Evolutionary conservation across 2,113 vertebrate species (phyloP).

Genomic region (Motacilla tschutschensis): DNA sequence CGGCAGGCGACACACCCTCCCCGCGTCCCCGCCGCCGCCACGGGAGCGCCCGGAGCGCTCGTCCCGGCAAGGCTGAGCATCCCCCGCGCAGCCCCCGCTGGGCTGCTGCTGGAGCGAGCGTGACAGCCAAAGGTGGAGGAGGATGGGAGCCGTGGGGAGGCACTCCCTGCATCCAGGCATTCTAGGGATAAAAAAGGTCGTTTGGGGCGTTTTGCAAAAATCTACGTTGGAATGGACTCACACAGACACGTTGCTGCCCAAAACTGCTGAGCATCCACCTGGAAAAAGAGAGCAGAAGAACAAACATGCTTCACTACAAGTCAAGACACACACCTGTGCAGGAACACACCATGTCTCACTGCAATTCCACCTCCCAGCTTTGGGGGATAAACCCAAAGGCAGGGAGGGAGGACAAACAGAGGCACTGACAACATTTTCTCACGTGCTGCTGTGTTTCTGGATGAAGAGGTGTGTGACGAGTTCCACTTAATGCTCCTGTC

Average conservation of each 20-base stretch:
- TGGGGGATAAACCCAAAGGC: neutral
- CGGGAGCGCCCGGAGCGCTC: neutral
- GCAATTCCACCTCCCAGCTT: neutral
- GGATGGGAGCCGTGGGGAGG: neutral
- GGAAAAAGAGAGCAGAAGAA: neutral
- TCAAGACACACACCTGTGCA: neutral
- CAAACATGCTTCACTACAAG: fast-evolving
- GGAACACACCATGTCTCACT: neutral
- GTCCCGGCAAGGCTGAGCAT: fast-evolving
- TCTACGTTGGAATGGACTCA: fast-evolving
- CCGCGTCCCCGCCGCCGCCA: neutral
- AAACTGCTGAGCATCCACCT: neutral
- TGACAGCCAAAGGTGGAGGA: neutral
- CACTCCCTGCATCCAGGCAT: neutral
- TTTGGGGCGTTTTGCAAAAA: neutral
- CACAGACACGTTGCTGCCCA: fast-evolving
- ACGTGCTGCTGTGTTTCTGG: neutral
- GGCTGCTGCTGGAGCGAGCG: neutral
- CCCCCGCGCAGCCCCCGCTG: fast-evolving
- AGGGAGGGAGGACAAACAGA: neutral
- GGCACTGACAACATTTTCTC: neutral
- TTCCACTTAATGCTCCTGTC: fast-evolving
- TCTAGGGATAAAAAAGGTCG: neutral
- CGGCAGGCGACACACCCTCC: neutral
- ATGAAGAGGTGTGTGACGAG: neutral